A percentile compares a stretch with the other conserved stretches of the same genome.
Conservation (phyloP, 2,797 vertebrate genomes). For the Oreortyx pictus region DNA sequence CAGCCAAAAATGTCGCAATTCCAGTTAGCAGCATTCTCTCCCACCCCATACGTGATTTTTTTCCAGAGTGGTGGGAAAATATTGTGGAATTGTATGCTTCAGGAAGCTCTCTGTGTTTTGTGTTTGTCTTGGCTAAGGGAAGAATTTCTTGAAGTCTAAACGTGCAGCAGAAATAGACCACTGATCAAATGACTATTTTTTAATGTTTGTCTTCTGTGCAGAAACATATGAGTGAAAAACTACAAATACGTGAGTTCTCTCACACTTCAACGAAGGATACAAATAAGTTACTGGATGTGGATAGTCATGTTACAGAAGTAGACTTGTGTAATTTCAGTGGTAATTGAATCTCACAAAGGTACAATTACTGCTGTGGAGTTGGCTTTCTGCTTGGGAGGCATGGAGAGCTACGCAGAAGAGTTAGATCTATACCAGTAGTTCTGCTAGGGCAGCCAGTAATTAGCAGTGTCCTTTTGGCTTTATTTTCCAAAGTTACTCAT, state of each 20-base stretch:
- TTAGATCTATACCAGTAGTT: fast-evolving
- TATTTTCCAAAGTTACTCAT: not conserved
- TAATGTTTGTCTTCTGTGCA: not conserved
- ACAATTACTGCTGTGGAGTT: not conserved
- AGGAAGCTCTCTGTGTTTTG: not conserved
- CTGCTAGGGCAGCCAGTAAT: not conserved
- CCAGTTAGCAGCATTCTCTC: not conserved
- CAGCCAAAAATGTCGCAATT: not conserved
- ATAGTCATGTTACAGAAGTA: not conserved
- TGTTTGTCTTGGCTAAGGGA: not conserved
- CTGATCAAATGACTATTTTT: not conserved
- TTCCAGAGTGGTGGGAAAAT: not conserved
- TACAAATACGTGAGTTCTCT: too few species aligned
- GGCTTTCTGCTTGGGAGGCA: not conserved
- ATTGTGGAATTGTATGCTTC: not conserved
- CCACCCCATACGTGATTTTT: fast-evolving
- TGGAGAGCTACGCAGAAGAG: not conserved
- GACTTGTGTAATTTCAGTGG: not conserved
- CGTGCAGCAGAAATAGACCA: not conserved
- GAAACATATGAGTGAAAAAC: not conserved
- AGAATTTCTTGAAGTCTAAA: not conserved
- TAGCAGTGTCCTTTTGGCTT: not conserved
- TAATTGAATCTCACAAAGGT: not conserved
- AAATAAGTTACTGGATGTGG: too few species aligned
- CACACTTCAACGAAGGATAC: too few species aligned